These are phyloP conservation scores for Melitaea cinxia DNA, from an alignment of 1,140 invertebrate genomes.

Conservation along the genomic window DNA sequence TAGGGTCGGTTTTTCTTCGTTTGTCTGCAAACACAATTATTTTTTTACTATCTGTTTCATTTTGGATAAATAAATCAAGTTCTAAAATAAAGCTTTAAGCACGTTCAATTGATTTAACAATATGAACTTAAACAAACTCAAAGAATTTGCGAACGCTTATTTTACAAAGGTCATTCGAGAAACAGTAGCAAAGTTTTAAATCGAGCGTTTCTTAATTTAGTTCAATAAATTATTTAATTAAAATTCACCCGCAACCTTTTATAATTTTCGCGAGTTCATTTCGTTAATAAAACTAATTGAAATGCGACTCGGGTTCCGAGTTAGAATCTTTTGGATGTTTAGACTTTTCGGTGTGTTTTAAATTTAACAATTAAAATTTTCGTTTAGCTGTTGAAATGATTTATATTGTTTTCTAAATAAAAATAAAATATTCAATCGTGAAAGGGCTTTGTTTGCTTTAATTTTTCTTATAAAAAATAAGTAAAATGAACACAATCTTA, in stretches of 20 bases:
- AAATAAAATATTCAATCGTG: no score
- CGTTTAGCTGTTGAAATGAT: background rate
- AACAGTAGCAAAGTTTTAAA: conserved; percentile 8
- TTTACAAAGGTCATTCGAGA: background rate
- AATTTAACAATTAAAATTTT: background rate
- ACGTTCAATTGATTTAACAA: no score
- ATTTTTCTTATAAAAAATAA: no score
- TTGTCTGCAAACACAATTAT: no score
- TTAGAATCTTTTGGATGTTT: conserved; percentile 26
- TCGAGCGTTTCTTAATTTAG: background rate
- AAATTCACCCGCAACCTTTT: conserved; percentile 68
- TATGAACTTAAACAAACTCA: no score
- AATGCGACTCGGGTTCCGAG: conserved; percentile 37
- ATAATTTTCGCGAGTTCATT: conserved; percentile 60
- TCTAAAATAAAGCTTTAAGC: no score
- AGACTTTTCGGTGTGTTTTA: background rate
- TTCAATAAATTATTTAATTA: conserved; percentile 62
- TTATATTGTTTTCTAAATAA: background rate
- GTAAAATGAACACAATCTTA: no score
- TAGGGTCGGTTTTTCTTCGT: no score
- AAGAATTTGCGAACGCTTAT: no score
- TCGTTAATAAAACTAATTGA: conserved; percentile 68
- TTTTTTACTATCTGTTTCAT: no score
- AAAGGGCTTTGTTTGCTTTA: no score
- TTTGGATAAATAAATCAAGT: no score